These are phyloP conservation scores for Atopsyche davidsoni DNA, from an alignment of 1,140 invertebrate genomes.

Conservation along the genomic window DNA sequence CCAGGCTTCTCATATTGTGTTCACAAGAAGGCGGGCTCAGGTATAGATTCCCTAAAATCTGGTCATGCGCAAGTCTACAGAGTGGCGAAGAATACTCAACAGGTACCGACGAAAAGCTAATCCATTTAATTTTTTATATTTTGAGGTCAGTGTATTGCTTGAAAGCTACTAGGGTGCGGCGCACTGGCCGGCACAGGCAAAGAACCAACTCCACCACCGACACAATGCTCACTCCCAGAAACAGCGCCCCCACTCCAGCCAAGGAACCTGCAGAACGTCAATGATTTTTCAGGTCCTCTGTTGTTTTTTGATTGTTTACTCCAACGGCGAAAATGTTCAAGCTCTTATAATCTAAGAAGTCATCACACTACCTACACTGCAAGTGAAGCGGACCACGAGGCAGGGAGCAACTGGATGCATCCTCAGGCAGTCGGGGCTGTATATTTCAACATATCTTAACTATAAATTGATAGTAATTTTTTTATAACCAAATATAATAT, in stretches of 20 bases:
- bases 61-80: not conserved
- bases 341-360: too few species aligned
- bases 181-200: constrained; percentile 8
- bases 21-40: not conserved
- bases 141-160: not conserved
- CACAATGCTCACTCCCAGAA: constrained; percentile 20
- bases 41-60: not conserved
- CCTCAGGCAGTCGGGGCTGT: too few species aligned
- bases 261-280: constrained; percentile 21
- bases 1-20: too few species aligned
- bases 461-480: too few species aligned
- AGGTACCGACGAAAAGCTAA: not conserved
- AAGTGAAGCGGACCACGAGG: too few species aligned
- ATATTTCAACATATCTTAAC: too few species aligned
- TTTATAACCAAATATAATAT: too few species aligned
- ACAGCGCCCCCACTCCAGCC: constrained; percentile 19
- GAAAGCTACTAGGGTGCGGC: not conserved
- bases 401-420: too few species aligned
- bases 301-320: too few species aligned
- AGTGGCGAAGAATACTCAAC: not conserved
- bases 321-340: too few species aligned
- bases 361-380: too few species aligned
- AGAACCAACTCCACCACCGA: constrained; percentile 16
- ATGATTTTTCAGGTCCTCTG: not conserved
- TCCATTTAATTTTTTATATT: constrained; percentile 1